Conservation (phyloP, 2,113 vertebrate genomes). For the Psettodes erumei region DNA sequence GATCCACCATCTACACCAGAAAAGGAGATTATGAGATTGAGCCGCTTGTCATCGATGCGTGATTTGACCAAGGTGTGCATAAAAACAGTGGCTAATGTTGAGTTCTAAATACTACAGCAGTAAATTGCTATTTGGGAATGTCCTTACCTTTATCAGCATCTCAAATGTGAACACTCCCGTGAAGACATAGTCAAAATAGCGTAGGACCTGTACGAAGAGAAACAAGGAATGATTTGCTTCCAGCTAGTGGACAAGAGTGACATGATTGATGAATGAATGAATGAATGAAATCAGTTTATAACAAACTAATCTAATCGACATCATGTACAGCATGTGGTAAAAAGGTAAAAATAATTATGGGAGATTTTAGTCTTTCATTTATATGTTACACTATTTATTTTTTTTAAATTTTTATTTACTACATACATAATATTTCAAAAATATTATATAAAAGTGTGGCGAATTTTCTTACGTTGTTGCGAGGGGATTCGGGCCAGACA, state of each 20-base stretch:
- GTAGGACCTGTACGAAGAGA: slow-evolving; percentile 84
- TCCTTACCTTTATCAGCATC: slow-evolving; percentile 93
- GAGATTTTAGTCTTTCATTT: not conserved
- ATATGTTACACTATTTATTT: not conserved
- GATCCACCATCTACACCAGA: slow-evolving; percentile 89
- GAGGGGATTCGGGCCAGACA: slow-evolving; percentile 89
- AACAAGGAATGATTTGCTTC: slow-evolving; percentile 1
- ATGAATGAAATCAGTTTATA: not conserved
- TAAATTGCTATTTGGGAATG: not conserved
- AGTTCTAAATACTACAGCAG: not conserved
- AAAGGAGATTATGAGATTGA: not conserved
- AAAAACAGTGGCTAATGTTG: no score
- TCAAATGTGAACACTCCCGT: slow-evolving; percentile 97
- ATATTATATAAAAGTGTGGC: not conserved
- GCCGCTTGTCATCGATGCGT: not conserved
- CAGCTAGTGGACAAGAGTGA: not conserved
- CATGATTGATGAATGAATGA: no score
- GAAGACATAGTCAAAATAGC: slow-evolving; percentile 96
- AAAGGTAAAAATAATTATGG: not conserved
- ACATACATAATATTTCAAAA: no score
- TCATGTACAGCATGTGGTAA: not conserved
- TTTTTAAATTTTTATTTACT: no score
- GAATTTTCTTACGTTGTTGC: slow-evolving; percentile 89
- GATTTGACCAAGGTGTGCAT: no score
- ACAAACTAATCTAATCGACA: not conserved